Evolutionary conservation across 2,797 vertebrate species (phyloP).

Genomic region (Ceryle rudis): DNA sequence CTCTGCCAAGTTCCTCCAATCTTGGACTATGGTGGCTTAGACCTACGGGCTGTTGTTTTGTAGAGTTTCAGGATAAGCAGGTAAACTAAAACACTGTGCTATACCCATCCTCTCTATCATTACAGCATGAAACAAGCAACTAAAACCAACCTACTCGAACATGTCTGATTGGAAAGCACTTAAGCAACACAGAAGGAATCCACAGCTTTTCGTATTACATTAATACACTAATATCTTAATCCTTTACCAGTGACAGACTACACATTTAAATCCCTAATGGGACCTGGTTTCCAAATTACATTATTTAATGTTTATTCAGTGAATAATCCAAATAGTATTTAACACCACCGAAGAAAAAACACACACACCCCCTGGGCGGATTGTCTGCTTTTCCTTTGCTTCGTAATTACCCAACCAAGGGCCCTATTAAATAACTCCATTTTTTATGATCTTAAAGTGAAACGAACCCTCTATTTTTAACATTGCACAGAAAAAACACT

Average conservation of each 20-base stretch:
- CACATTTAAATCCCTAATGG: constrained; percentile 74
- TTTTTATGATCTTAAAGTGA: constrained; percentile 70
- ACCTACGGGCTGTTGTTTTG: not conserved
- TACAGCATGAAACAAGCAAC: constrained; percentile 31
- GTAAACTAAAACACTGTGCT: not conserved
- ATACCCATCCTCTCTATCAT: not conserved
- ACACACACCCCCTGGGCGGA: constrained; percentile 49
- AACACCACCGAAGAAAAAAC: constrained; percentile 73
- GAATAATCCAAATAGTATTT: constrained; percentile 80
- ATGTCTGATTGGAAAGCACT: constrained; percentile 71
- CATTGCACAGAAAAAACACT: constrained; percentile 33
- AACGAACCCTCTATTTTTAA: constrained; percentile 52
- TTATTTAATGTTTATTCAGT: constrained; percentile 83
- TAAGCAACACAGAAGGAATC: constrained; percentile 63
- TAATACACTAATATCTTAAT: constrained; percentile 82
- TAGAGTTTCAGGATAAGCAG: not conserved
- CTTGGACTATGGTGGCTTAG: not conserved
- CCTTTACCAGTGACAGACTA: constrained; percentile 72
- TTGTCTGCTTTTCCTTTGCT: constrained; percentile 71
- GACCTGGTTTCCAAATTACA: constrained; percentile 80
- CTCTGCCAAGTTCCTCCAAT: not conserved
- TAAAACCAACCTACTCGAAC: not conserved
- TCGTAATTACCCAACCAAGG: constrained; percentile 65
- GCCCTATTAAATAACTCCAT: constrained; percentile 64
- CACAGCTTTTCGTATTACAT: constrained; percentile 73